Conservation (phyloP, 1,140 invertebrate genomes). For the Pristionchus pacificus region DNA sequence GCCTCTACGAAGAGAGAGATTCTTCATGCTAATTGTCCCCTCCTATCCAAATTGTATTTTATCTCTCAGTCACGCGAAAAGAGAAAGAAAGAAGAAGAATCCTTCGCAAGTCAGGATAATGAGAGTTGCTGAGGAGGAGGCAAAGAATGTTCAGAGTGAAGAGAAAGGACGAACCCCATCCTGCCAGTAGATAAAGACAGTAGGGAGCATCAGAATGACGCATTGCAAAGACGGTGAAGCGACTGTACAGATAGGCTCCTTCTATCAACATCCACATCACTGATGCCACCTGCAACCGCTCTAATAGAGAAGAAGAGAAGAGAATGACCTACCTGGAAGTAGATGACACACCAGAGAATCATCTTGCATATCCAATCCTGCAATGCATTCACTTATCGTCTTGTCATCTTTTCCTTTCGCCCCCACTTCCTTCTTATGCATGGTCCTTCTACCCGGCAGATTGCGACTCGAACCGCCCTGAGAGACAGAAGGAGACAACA, state of each 20-base stretch:
- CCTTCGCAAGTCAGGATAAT: neutral
- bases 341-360: conserved; percentile 54
- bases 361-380: conserved; percentile 56
- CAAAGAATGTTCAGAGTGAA: conserved; percentile 6
- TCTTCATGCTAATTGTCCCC: no score
- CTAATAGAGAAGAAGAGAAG: conserved; percentile 1
- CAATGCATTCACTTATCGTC: no score
- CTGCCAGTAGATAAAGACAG: conserved; percentile 44
- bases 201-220: conserved; percentile 48
- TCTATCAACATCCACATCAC: conserved; percentile 58
- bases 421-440: conserved; percentile 1
- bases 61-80: neutral
- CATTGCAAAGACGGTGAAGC: conserved; percentile 57
- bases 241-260: conserved; percentile 49
- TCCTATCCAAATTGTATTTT: no score
- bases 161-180: conserved; percentile 48
- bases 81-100: neutral
- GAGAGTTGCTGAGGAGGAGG: neutral
- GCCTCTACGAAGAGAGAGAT: no score
- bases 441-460: no score
- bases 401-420: conserved; percentile 8
- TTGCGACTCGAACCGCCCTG: no score
- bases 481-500: no score
- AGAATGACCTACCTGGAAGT: conserved; percentile 47
- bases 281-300: conserved; percentile 42